Conservation (phyloP, 1,140 invertebrate species). For the Chelonus insularis region DNA sequence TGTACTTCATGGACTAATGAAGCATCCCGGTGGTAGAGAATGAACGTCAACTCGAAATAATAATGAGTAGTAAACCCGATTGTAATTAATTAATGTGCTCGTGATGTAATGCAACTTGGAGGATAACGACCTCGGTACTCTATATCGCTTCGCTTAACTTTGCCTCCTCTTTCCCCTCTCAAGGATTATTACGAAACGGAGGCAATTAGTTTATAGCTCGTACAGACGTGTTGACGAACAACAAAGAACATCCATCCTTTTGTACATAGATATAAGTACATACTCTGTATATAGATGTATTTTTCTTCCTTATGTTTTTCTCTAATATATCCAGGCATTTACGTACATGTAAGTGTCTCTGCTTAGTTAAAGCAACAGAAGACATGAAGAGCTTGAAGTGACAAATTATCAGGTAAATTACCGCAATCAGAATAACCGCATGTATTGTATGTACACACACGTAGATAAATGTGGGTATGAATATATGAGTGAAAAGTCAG, state of each 20-base stretch:
- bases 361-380: background rate
- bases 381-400: background rate
- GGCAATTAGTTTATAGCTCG: slow-evolving; percentile 36
- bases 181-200: slow-evolving; percentile 38
- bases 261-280: background rate
- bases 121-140: slow-evolving; percentile 28
- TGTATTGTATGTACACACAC: slow-evolving; percentile 12
- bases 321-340: background rate
- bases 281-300: background rate
- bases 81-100: slow-evolving; percentile 21
- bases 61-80: background rate
- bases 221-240: slow-evolving; percentile 13
- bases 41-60: background rate
- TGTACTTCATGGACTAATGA: no score
- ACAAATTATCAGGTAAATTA: slow-evolving; percentile 31
- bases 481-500: slow-evolving; percentile 21
- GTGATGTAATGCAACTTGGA: slow-evolving; percentile 23
- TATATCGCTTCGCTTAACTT: background rate
- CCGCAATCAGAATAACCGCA: background rate
- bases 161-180: slow-evolving; percentile 12
- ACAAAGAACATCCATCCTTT: slow-evolving; percentile 18
- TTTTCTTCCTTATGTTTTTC: background rate
- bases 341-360: background rate
- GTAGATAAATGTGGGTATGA: background rate
- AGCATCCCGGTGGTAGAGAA: background rate